Percentiles rank a stretch among this genome's conserved stretches.
Evolutionary conservation across 2,888 invertebrate genomes (phyloP).

Genomic region (Mesorhabditis spiculigera): DNA sequence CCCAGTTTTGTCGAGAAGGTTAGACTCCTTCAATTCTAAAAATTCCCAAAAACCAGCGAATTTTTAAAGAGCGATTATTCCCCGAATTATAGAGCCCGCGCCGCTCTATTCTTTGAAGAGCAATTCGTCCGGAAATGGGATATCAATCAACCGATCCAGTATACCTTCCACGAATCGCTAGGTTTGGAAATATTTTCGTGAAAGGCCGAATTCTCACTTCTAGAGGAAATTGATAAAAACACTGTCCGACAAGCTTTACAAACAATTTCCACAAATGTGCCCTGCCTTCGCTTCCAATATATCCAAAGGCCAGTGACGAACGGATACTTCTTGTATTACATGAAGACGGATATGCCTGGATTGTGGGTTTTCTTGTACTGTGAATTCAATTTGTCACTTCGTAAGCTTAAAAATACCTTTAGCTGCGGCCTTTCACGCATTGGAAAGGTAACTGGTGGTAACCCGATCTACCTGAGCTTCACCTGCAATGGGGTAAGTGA

Average conservation of each 20-base stretch:
- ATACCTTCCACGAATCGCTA: slow-evolving; percentile 34
- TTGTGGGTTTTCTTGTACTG: slow-evolving; percentile 8
- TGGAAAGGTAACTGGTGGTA: slow-evolving; percentile 33
- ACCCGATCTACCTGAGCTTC: slow-evolving; percentile 38
- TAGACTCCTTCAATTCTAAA: too few species aligned
- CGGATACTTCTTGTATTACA: slow-evolving; percentile 32
- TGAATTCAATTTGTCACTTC: neutral
- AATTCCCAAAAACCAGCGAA: too few species aligned
- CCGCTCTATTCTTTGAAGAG: slow-evolving; percentile 18
- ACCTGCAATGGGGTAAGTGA: slow-evolving; percentile 19
- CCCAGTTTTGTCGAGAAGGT: too few species aligned
- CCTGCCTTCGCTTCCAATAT: slow-evolving; percentile 24
- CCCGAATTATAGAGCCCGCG: neutral
- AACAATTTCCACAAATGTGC: slow-evolving; percentile 11
- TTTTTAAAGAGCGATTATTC: too few species aligned
- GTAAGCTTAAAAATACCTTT: slow-evolving; percentile 9
- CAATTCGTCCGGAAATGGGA: slow-evolving; percentile 33
- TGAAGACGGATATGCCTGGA: slow-evolving; percentile 28
- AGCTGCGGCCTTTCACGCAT: slow-evolving; percentile 43
- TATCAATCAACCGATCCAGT: slow-evolving; percentile 31
- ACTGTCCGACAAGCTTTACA: slow-evolving; percentile 18
- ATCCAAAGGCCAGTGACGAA: slow-evolving; percentile 16
- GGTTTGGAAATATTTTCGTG: slow-evolving; percentile 9
- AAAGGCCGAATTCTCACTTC: slow-evolving; percentile 9
- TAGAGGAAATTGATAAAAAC: slow-evolving; percentile 22